Evolutionary conservation across 2,888 invertebrate species (phyloP), one percentile per base, ranked within the genome.

Genomic region (Siphonodentalium dalli): DNA sequence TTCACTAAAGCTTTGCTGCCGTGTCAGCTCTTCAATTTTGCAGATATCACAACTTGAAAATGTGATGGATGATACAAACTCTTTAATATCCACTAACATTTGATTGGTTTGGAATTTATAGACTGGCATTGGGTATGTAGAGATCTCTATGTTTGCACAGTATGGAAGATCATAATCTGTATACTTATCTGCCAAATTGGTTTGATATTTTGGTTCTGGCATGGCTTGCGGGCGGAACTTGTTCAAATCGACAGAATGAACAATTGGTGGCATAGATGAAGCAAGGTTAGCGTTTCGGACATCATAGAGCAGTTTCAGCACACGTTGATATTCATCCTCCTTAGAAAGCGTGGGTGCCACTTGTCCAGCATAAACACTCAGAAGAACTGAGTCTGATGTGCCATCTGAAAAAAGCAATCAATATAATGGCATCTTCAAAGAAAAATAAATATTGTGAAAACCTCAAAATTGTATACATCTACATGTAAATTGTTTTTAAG

Each of bases 211-310:
- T 3, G 44, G 29, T 31, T 18, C 8, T 38, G 52, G 45, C 26
- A 45, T 23, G 1, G 28, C 15, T 3, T 38, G 13, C 1, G 44
- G 15, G 24, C 52, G 28, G 13, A 52, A 52, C 45, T 38, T 38
- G 9, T 11, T 15, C 5, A 52, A 7, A 31, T 52, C 52, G 6
- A 44, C 26, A 23, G 45, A 31, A 20, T 52, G 38, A 8, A 52
- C 52, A 31, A 52, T 31, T 15, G 52, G 52, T 31, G 52, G 52
- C 39, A 52, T 37, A 9, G 23, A n/a, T 24, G 41, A 20, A n/a
- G 7, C 21, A n/a, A n/a, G n/a, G 18, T 42, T 47, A 11, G 31
- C 31, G 38, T 54, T 54, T 28, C 35, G 41, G 1, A 47, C 26
- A 42, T 48, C 42, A 38, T 28, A 52, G 2, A 44, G 11, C 21